Conservation (phyloP, 2,888 invertebrate species). For the Lepidocyrtinus sp. region DNA sequence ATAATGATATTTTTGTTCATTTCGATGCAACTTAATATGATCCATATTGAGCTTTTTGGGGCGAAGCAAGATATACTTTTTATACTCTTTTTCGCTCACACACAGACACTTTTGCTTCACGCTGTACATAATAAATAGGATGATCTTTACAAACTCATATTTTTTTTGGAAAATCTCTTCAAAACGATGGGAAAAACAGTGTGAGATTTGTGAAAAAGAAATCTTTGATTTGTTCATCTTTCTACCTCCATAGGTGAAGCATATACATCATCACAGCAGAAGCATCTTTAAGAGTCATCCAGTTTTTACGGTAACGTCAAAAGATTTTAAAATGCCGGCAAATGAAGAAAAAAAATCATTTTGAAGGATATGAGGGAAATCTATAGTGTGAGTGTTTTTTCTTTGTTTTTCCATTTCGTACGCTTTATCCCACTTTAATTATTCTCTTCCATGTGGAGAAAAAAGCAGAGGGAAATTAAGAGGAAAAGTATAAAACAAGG, state of each 20-base stretch:
- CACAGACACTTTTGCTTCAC: neutral
- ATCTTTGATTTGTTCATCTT: neutral
- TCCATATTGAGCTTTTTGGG: slow-evolving; percentile 26
- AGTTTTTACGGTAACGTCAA: slow-evolving; percentile 52
- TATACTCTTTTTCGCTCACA: neutral
- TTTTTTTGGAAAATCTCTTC: slow-evolving; percentile 26
- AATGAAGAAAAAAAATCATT: slow-evolving; percentile 8
- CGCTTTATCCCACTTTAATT: slow-evolving; percentile 1
- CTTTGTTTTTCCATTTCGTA: slow-evolving; percentile 28
- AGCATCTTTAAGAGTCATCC: slow-evolving; percentile 42
- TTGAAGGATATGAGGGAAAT: neutral
- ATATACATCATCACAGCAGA: slow-evolving; percentile 38
- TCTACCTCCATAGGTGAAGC: slow-evolving; percentile 35
- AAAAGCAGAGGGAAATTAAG: slow-evolving; percentile 6
- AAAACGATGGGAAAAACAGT: slow-evolving; percentile 58
- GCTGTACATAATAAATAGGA: slow-evolving; percentile 38
- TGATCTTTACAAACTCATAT: neutral
- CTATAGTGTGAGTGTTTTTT: slow-evolving; percentile 37
- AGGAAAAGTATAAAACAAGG: slow-evolving; percentile 8
- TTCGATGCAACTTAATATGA: slow-evolving; percentile 16
- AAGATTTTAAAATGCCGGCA: slow-evolving; percentile 42
- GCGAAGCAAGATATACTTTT: neutral
- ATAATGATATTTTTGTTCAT: slow-evolving; percentile 25
- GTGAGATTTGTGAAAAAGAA: slow-evolving; percentile 35
- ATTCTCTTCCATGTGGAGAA: neutral